phyloP scores from a whole-genome alignment of 2,797 vertebrate species.

The Alfaro cultratus region DNA sequence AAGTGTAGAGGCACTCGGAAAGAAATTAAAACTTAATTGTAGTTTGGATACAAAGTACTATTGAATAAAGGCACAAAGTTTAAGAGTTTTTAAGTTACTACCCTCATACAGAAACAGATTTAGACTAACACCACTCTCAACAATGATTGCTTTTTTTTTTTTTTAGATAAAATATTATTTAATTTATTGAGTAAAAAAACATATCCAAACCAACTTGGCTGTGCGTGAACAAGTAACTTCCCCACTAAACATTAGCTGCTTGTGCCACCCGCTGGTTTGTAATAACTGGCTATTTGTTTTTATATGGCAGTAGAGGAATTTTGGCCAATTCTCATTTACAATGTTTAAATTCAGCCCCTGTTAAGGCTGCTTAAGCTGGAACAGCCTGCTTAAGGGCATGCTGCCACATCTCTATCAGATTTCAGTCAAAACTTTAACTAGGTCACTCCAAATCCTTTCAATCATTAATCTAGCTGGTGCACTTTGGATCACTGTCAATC shows the following conservation, averaged over 20 bases:
- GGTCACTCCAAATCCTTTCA: no score
- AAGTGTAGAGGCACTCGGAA: conserved; percentile 23
- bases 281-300: not conserved
- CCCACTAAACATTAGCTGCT: not conserved
- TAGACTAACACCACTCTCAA: conserved; percentile 74
- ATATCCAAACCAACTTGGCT: not conserved
- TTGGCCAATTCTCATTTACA: not conserved
- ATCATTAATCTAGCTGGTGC: no score
- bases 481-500: not conserved
- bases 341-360: not conserved
- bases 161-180: not conserved
- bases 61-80: conserved; percentile 28
- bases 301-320: not conserved
- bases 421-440: no score
- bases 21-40: conserved; percentile 22
- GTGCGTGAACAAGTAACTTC: not conserved
- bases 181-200: not conserved
- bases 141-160: not conserved
- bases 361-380: not conserved
- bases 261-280: not conserved
- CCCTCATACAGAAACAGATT: conserved; percentile 40
- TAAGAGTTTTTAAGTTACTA: conserved; percentile 33
- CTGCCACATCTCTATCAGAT: not conserved
- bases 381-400: not conserved
- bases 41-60: conserved; percentile 16